Evolutionary conservation across 2,888 invertebrate genomes (phyloP).

Genomic region (Hemaris fuciformis): DNA sequence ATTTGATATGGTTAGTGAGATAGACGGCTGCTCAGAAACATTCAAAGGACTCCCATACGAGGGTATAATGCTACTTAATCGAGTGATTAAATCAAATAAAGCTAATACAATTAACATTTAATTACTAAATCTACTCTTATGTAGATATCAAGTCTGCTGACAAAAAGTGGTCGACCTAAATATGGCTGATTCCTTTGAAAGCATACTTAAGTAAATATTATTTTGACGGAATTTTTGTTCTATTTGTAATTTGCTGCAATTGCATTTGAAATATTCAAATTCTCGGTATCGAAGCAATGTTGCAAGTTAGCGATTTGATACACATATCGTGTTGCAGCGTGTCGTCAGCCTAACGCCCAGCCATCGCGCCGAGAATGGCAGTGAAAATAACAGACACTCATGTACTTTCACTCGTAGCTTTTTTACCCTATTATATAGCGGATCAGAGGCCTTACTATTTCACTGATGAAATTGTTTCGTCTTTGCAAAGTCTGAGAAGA

Average conservation of each 20-base stretch:
- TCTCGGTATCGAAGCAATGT: not conserved
- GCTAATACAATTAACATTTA: not conserved
- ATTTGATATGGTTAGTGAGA: no score
- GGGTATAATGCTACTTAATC: no score
- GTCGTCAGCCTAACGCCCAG: conserved; percentile 30
- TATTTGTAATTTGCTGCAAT: not conserved
- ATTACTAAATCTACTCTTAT: not conserved
- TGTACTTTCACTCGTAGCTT: conserved; percentile 50
- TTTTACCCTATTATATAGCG: conserved; percentile 33
- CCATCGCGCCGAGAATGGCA: conserved; percentile 32
- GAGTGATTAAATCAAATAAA: no score
- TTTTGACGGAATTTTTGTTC: not conserved
- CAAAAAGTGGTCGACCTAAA: not conserved
- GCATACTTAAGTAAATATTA: not conserved
- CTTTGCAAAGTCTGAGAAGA: not conserved
- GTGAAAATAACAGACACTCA: conserved; percentile 44
- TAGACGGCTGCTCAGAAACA: no score
- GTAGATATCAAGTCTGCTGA: not conserved
- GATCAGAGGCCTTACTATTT: conserved; percentile 20
- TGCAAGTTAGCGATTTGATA: conserved; percentile 10
- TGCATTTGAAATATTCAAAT: conserved; percentile 1
- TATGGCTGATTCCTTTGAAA: not conserved
- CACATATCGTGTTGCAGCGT: conserved; percentile 19
- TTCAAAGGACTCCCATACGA: no score
- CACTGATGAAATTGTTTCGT: not conserved